These are phyloP conservation scores for Paradisaea rubra DNA, from an alignment of 2,113 vertebrate species.

Conservation along the genomic window DNA sequence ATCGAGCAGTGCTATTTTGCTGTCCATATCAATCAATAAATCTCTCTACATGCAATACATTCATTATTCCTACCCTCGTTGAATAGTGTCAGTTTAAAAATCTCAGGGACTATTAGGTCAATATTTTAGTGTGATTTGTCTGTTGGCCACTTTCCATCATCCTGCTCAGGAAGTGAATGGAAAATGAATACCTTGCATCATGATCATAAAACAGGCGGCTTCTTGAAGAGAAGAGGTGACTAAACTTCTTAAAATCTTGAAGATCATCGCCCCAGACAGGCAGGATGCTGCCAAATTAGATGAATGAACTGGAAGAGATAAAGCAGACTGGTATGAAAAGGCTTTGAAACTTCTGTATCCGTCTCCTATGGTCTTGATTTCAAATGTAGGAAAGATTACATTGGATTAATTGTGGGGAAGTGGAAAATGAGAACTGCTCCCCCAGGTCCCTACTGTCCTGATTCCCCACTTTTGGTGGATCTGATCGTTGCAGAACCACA, in stretches of 20 bases:
- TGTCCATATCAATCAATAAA: not conserved
- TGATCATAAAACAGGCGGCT: not conserved
- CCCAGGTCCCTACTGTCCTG: not conserved
- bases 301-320: not conserved
- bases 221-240: not conserved
- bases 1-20: not conserved
- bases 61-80: not conserved
- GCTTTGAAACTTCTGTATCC: not conserved
- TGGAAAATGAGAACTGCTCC: not conserved
- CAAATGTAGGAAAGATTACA: not conserved
- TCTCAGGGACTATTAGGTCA: not conserved
- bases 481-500: not conserved
- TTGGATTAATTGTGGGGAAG: not conserved
- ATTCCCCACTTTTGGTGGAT: not conserved
- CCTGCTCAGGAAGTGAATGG: not conserved
- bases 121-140: not conserved
- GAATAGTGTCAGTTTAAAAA: not conserved
- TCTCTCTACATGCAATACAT: not conserved
- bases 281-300: not conserved
- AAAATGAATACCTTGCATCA: not conserved
- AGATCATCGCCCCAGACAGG: fast-evolving
- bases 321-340: not conserved
- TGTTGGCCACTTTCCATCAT: not conserved
- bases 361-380: not conserved
- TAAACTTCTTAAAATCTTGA: not conserved